Conservation (phyloP, 2,113 vertebrate species). For the Electrona antarctica region DNA sequence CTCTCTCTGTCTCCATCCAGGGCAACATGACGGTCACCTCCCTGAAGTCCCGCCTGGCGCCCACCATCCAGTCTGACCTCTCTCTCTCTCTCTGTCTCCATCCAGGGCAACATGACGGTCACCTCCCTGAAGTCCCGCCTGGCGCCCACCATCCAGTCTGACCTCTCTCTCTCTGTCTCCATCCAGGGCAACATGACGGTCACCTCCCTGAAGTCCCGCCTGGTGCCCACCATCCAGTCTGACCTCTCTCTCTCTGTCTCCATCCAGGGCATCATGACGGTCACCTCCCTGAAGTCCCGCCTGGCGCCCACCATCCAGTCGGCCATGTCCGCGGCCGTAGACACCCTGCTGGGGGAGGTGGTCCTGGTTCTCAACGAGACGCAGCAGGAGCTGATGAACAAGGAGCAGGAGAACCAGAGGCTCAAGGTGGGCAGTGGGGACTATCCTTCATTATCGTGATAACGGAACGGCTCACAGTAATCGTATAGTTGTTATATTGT, state of each 20-base stretch:
- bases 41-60: too few relatives aligned
- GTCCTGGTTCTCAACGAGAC: constrained; percentile 79
- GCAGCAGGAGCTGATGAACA: constrained; percentile 75
- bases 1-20: constrained; percentile 78
- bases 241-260: constrained; percentile 10
- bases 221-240: too few relatives aligned
- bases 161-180: too few relatives aligned
- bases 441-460: too few relatives aligned
- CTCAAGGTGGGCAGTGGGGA: too few relatives aligned
- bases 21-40: constrained; percentile 76
- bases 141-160: too few relatives aligned
- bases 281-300: constrained; percentile 76
- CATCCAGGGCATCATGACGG: constrained; percentile 67
- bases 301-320: constrained; percentile 80
- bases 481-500: too few relatives aligned
- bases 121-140: too few relatives aligned
- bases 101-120: constrained; percentile 74
- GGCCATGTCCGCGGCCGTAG: constrained; percentile 80
- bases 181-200: constrained; percentile 73
- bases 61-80: too few relatives aligned
- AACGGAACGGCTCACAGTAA: too few relatives aligned
- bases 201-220: too few relatives aligned
- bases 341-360: constrained; percentile 79
- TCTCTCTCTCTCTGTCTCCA: too few relatives aligned
- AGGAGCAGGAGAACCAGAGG: constrained; percentile 80